Percentiles rank a stretch among this genome's conserved stretches.
Evolutionary conservation across 1,140 invertebrate genomes (phyloP).

Genomic region (Triops cancriformis): DNA sequence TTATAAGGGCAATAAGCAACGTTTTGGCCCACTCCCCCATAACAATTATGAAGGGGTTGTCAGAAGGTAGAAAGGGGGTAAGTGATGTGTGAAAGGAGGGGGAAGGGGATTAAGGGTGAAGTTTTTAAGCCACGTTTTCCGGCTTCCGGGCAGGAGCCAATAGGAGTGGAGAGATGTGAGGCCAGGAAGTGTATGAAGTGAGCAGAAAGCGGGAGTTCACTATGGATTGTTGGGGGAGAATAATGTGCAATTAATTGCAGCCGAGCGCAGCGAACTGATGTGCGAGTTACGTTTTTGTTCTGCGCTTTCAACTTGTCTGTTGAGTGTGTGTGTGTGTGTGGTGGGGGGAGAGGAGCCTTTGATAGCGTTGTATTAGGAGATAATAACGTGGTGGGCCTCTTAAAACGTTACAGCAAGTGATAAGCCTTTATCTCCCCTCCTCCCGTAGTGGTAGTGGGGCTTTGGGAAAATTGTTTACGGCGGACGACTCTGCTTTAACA

Average conservation of each 20-base stretch:
- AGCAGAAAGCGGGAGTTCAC: background rate
- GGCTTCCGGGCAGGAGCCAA: background rate
- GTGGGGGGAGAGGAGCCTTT: background rate
- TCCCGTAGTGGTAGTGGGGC: no score
- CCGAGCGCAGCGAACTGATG: background rate
- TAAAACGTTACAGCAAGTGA: background rate
- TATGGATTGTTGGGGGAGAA: background rate
- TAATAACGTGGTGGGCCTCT: background rate
- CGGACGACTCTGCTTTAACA: no score
- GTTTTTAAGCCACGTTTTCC: conserved; percentile 4
- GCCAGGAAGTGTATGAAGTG: background rate
- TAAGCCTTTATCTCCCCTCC: conserved; percentile 9
- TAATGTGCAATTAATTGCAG: background rate
- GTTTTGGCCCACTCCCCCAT: background rate
- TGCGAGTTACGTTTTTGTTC: background rate
- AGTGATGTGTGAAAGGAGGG: background rate
- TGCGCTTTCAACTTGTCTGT: background rate
- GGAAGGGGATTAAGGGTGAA: background rate
- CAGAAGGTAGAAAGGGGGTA: background rate
- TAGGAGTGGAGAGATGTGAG: background rate
- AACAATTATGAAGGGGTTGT: background rate
- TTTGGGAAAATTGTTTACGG: background rate
- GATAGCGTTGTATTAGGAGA: background rate
- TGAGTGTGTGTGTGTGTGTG: background rate
- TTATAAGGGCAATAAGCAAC: background rate